Evolutionary conservation across 2,797 vertebrate genomes (phyloP).

Genomic region (Sebastes itinus): DNA sequence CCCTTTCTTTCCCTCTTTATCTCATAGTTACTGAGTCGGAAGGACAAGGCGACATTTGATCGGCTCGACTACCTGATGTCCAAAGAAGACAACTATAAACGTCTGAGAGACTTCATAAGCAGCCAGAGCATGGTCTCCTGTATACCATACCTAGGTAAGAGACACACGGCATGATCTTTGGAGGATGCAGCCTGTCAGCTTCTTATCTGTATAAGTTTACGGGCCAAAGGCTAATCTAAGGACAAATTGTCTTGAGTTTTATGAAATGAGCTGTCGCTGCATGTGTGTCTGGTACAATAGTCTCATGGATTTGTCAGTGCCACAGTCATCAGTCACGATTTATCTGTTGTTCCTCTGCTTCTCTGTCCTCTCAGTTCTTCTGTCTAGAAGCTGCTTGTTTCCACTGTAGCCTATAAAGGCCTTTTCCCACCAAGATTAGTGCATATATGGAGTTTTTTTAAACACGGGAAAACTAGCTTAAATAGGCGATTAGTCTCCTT

Average conservation of each 20-base stretch:
- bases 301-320: neutral
- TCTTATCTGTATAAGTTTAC: constrained; percentile 8
- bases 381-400: neutral
- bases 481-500: no score
- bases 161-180: neutral
- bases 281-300: neutral
- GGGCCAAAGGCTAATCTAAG: neutral
- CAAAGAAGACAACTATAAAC: constrained; percentile 99
- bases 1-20: neutral
- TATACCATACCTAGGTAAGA: constrained; percentile 95
- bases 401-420: neutral
- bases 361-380: neutral
- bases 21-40: constrained; percentile 92
- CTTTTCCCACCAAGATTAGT: no score
- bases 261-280: neutral
- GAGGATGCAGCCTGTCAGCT: neutral
- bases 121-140: constrained; percentile 99
- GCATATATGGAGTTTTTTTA: no score
- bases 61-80: constrained; percentile 98
- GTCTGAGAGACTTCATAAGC: constrained; percentile 95
- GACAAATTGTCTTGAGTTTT: neutral
- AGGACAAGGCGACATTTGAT: constrained; percentile 97
- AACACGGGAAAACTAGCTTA: no score
- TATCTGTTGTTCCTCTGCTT: neutral
- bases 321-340: neutral